Evolutionary conservation across 2,797 vertebrate species (phyloP), one percentile per base, ranked within the genome.

Genomic region (Notolabrus celidotus): DNA sequence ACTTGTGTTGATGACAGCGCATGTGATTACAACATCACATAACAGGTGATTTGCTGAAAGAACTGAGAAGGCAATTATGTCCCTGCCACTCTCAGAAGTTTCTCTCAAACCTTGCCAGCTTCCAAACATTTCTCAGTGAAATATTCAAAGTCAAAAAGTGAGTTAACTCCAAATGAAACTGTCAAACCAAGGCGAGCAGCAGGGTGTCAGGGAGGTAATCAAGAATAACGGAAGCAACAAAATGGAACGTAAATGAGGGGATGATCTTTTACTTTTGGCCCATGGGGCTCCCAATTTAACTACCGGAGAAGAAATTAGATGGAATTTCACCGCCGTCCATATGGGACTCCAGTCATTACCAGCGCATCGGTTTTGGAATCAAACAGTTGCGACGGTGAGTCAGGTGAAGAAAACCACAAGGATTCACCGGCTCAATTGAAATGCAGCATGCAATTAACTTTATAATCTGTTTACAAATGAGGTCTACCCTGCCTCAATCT

Each of bases 381-480:
- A 77, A 74, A 77, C 68, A 45, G 76, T 85, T 66, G 74, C 41
- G 31, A 67, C 45, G 11, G 72, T 71, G 80, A 86, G 86, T 57
- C 85, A 80, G 71, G 70, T 80, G 70, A 76, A 83, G 75, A 86
- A 87, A 89, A 86, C 86, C 87, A 0, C 82, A 73, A 87, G 88
- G 90, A 89, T 79, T 86, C 29, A 17, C 46, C 11, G 0, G 80
- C 80, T 71, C 72, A 61, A 84, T 80, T 84, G 88, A 82, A 90
- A 89, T 74, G 72, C 86, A 79, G 79, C 23, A 65, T 80, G 83
- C 88, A 92, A 94, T 94, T 92, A 92, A 88, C 88, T 88, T 90
- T 85, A 86, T 88, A 90, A 92, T 92, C 78, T 85, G 85, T 89
- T 92, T 89, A 92, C 86, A 90, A 91, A 92, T 92, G 85, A 93